Conservation (phyloP, 2,888 invertebrate genomes). For the Sphaerophoria rueppellii region DNA sequence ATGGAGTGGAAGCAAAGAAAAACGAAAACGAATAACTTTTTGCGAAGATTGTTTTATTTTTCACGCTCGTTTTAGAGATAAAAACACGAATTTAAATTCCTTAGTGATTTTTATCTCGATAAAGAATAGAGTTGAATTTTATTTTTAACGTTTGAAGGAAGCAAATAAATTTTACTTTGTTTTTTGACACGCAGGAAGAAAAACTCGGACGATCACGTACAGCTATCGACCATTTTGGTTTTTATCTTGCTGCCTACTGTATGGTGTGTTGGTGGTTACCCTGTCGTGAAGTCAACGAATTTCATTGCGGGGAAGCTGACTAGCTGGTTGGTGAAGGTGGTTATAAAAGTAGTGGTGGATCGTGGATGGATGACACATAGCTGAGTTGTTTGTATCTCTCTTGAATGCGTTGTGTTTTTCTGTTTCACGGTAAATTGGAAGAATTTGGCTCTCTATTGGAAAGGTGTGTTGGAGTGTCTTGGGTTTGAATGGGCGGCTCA, state of each 20-base stretch:
- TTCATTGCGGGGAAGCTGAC: slow-evolving; percentile 51
- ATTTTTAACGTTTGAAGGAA: slow-evolving; percentile 22
- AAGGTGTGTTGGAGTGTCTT: slow-evolving; percentile 60
- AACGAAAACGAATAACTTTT: slow-evolving; percentile 38
- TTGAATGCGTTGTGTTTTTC: slow-evolving; percentile 48
- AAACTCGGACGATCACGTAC: slow-evolving; percentile 73
- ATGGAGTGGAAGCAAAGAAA: slow-evolving; percentile 39
- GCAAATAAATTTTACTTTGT: slow-evolving; percentile 32
- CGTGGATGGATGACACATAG: slow-evolving; percentile 68
- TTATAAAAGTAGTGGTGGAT: background rate
- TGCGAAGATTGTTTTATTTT: slow-evolving; percentile 31
- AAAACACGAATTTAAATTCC: slow-evolving; percentile 12
- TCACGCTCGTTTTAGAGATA: slow-evolving; percentile 25
- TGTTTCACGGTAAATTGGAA: slow-evolving; percentile 47
- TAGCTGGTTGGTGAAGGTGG: slow-evolving; percentile 43
- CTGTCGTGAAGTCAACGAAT: slow-evolving; percentile 69
- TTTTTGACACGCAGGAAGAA: slow-evolving; percentile 72
- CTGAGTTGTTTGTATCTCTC: slow-evolving; percentile 40
- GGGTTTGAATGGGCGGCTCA: slow-evolving; percentile 20
- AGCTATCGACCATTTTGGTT: slow-evolving; percentile 80
- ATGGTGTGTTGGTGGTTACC: slow-evolving; percentile 73
- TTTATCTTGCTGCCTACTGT: slow-evolving; percentile 78
- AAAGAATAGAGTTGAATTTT: slow-evolving; percentile 28
- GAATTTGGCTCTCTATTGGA: slow-evolving; percentile 62
- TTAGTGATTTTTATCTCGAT: slow-evolving; percentile 10